Evolutionary conservation across 2,888 invertebrate species (phyloP), one percentile per base, ranked within the genome.

Genomic region (Tenthredo scrophulariae): DNA sequence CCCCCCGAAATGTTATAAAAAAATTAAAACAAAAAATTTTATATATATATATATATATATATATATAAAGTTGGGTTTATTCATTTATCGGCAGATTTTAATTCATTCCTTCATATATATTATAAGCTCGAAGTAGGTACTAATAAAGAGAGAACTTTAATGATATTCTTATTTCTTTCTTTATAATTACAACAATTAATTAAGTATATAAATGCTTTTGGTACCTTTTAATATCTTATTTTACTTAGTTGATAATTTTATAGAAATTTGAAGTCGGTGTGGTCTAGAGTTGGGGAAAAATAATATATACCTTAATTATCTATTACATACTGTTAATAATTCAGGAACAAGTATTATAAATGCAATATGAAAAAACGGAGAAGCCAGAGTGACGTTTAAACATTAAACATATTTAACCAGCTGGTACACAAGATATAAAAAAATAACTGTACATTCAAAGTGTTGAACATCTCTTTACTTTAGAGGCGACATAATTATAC

Each of bases 271-370:
- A 33, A 43, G 33, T 70, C 65, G 2, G n/a, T 10, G 65, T 37
- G 33, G 15, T 40, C 22, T 54, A 79, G 26, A 79, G 54, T 22
- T 3, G 29, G 29, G 15, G n/a, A 18, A 13, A 37, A 33, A 58
- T n/a, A 40, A 37, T 18, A 40, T 18, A 62, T n/a, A 37, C n/a
- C 15, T 33, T 40, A 62, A 80, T 80, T n/a, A 80, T n/a, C 80
- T 58, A 80, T 86, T 89, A n/a, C n/a, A n/a, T n/a, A 88, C 85
- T 87, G 87, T 88, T 86, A 87, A 87, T 87, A 86, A 86, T 85
- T 88, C 87, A 89, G 88, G 88, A 89, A 89, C 89, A 87, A 89
- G 83, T 80, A 80, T 67, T 87, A 88, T 89, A 88, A 88, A 89
- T 89, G 89, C 87, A 87, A 86, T 85, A 86, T 88, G 84, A n/a